Conservation (phyloP, 2,888 invertebrate genomes). For the Thereva unica region DNA sequence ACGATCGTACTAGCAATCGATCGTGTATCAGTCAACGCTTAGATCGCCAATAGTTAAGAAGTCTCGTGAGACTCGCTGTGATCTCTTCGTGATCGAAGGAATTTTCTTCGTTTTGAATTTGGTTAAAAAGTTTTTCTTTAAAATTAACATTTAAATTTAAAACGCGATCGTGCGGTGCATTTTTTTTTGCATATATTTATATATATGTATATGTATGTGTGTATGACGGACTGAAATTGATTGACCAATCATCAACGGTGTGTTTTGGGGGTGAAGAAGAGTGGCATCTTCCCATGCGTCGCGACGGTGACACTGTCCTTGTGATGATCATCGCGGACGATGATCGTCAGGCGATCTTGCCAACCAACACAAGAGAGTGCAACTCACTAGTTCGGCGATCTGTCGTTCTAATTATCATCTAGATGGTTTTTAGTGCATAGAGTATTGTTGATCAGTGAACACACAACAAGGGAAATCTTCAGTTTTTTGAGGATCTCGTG, state of each 20-base stretch:
- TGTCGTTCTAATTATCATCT: constrained; percentile 13
- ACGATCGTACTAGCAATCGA: background rate
- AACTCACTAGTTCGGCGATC: background rate
- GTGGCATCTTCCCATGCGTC: constrained; percentile 10
- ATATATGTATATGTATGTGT: too few species aligned
- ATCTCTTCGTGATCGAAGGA: background rate
- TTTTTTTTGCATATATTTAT: too few species aligned
- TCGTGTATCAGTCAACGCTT: constrained; percentile 13
- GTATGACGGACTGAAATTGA: background rate
- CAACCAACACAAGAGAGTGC: background rate
- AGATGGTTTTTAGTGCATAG: background rate
- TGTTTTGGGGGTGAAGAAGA: background rate
- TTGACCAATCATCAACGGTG: background rate
- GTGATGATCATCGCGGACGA: constrained; percentile 18
- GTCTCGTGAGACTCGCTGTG: background rate
- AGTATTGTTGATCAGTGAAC: background rate
- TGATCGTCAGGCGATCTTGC: background rate
- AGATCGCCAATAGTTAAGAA: constrained; percentile 8
- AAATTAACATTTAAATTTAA: too few species aligned
- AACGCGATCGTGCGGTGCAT: too few species aligned
- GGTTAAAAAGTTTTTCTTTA: too few species aligned
- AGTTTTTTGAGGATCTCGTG: too few species aligned
- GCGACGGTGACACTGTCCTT: constrained; percentile 23
- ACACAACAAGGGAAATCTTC: background rate
- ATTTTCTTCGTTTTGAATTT: too few species aligned